Evolutionary conservation across 1,140 invertebrate genomes (phyloP), one percentile per base, ranked within the genome.

Genomic region (Sogatella furcifera): DNA sequence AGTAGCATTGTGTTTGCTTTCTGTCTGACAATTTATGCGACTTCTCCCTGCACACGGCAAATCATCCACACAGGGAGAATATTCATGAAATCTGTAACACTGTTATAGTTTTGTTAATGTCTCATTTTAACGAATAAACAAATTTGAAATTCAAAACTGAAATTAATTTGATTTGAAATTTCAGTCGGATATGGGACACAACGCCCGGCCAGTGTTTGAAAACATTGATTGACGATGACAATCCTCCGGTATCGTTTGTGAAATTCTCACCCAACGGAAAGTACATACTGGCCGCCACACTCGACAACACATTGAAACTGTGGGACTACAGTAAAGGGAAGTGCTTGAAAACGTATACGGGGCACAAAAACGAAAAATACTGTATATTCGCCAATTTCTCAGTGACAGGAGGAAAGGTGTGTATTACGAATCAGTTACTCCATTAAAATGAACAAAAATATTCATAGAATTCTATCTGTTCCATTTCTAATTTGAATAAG

Each of bases 361-460:
- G 96, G 1, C 97, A 99, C 74, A 92, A 90, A 73, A 99, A 99
- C 78, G 95, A 98, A 77, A 99, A 99, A 74, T 99, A 98, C 76
- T 99, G 97, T 73, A 97, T 99, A 73, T 99, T 99, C 78, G 96
- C 97, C 21, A 99, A 99, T 76, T 99, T 99, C 74, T 99, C 96
- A 55, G 95, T 99, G 4, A 99, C 97, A 49, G 97, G 97, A 62
- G 97, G 96, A 73, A 99, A 98, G 83, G 92, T 93, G 74, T 73
- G 67, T 69, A 22, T 55, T 34, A 55, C 14, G 6, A 28, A 28
- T 28, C 24, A 52, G 19, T 14, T 60, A 28, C 34, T 49, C 52
- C 14, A n/a, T 43, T 55, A 2, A 15, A 15, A 19, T 46, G 43
- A 4, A 9, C 53, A 46, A 21, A 61, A 52, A 53, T 57, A 62